Percentiles rank a stretch among this genome's conserved stretches.
These are phyloP conservation scores for Cyanistes caeruleus DNA, from an alignment of 2,113 vertebrate species.

Conservation along the genomic window DNA sequence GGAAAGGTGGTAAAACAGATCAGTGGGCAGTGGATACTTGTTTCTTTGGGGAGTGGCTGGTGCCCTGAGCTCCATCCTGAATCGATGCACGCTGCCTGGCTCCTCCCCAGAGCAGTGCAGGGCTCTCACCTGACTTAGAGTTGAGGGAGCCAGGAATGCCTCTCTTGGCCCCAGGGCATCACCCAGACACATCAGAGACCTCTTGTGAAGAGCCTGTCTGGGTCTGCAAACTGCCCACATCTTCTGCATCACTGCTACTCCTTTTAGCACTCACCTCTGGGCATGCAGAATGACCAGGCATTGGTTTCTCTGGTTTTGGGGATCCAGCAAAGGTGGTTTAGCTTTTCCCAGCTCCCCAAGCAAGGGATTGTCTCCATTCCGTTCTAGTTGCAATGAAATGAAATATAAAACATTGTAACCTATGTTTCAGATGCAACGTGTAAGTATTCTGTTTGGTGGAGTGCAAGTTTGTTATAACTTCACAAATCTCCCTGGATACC, in stretches of 20 bases:
- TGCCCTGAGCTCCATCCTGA: not conserved
- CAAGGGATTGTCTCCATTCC: not conserved
- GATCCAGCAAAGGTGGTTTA: not conserved
- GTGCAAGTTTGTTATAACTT: not conserved
- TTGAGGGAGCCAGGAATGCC: not conserved
- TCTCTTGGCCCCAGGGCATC: not conserved
- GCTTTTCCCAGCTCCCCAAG: not conserved
- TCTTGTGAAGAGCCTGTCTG: not conserved
- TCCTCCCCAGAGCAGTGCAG: not conserved
- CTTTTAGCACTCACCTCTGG: not conserved
- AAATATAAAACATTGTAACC: not conserved
- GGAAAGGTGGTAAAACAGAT: not conserved
- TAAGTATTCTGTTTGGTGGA: not conserved
- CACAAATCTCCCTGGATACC: not conserved
- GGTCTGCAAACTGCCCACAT: not conserved
- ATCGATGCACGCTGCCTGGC: not conserved
- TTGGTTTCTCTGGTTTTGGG: not conserved
- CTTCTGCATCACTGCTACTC: not conserved
- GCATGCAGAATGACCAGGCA: not conserved
- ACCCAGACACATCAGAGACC: not conserved
- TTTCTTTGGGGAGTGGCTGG: not conserved
- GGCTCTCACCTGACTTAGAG: not conserved
- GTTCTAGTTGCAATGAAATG: not conserved
- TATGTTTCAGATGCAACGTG: not conserved
- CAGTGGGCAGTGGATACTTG: not conserved